Evolutionary conservation across 2,797 vertebrate genomes (phyloP).

Genomic region (Somateria mollissima): DNA sequence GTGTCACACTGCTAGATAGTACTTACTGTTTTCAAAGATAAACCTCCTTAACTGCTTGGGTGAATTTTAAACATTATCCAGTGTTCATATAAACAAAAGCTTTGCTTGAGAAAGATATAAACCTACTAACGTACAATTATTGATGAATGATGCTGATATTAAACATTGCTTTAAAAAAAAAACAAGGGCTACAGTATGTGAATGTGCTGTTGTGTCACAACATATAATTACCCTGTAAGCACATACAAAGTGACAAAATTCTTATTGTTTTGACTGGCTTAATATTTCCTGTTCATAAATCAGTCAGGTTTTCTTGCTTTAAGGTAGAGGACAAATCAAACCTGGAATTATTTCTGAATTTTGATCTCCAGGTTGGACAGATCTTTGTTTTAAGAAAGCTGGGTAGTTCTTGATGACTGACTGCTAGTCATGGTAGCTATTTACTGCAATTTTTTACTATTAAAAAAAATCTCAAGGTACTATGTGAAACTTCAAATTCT

Average conservation of each 20-base stretch:
- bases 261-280: not conserved
- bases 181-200: slow-evolving; percentile 31
- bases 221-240: not conserved
- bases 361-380: not conserved
- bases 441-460: not conserved
- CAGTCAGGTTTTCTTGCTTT: not conserved
- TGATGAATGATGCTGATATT: not conserved
- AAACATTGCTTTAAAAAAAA: not conserved
- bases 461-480: not conserved
- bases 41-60: not conserved
- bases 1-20: not conserved
- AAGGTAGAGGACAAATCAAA: not conserved
- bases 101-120: not conserved
- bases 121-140: not conserved
- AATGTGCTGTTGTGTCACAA: not conserved
- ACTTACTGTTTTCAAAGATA: not conserved
- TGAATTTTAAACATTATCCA: not conserved
- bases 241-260: not conserved
- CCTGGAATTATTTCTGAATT: slow-evolving; percentile 2
- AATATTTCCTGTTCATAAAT: not conserved
- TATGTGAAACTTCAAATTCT: not conserved
- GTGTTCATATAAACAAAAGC: not conserved
- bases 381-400: not conserved
- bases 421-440: not conserved
- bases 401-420: not conserved